Conservation (phyloP, 2,113 vertebrate genomes). For the Origma solitaria region DNA sequence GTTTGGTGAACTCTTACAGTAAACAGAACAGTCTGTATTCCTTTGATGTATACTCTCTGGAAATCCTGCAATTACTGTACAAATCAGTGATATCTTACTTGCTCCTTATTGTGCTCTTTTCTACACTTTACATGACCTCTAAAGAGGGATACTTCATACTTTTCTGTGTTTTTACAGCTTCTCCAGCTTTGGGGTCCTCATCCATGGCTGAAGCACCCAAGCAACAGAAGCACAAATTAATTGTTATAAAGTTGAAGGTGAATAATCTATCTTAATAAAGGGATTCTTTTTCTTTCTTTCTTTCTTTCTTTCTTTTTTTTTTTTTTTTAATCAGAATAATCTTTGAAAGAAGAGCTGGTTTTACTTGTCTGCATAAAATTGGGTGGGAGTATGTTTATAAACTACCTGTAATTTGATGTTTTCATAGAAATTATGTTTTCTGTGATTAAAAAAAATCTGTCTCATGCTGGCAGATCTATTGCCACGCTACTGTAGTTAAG, state of each 20-base stretch:
- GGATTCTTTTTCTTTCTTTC: no score
- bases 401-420: background rate
- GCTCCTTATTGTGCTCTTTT: background rate
- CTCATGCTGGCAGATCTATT: background rate
- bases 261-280: background rate
- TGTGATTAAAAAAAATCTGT: background rate
- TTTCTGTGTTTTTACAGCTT: background rate
- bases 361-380: background rate
- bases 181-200: background rate
- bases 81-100: background rate
- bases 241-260: background rate
- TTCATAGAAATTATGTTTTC: background rate
- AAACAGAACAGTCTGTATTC: background rate
- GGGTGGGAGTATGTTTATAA: background rate
- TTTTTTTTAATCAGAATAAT: background rate
- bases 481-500: background rate
- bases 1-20: background rate
- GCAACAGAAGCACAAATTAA: background rate
- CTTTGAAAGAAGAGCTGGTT: background rate
- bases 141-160: background rate
- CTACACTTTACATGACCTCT: background rate
- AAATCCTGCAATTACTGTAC: background rate
- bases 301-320: no score
- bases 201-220: background rate
- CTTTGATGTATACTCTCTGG: background rate